Conservation (phyloP, 2,797 vertebrate species). For the Intellagama lesueurii region DNA sequence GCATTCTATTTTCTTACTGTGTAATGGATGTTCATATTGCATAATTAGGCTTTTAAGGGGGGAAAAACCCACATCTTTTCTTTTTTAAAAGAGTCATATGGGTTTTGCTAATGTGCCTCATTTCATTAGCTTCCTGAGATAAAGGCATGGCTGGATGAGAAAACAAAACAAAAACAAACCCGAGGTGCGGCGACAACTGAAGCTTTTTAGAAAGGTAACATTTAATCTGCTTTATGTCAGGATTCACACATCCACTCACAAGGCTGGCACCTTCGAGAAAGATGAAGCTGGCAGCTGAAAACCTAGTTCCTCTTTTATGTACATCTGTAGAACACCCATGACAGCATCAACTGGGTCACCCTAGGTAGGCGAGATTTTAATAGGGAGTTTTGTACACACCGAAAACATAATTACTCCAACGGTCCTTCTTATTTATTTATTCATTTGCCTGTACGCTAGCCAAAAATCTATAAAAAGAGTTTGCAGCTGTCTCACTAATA, state of each 20-base stretch:
- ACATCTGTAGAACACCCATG: not conserved
- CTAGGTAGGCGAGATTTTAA: not conserved
- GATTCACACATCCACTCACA: not conserved
- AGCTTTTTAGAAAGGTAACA: not conserved
- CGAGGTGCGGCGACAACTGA: not conserved
- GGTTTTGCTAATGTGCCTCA: not conserved
- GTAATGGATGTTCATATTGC: slow-evolving; percentile 13
- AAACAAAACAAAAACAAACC: not conserved
- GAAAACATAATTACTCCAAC: not conserved
- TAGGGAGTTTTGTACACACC: too few species aligned
- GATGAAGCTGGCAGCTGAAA: not conserved
- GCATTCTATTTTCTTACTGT: slow-evolving; percentile 6
- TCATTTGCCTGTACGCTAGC: not conserved
- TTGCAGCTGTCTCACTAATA: slow-evolving; percentile 30
- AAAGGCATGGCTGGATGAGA: not conserved
- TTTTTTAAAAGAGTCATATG: not conserved
- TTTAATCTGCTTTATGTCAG: not conserved
- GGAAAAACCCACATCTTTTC: not conserved
- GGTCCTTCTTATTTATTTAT: not conserved
- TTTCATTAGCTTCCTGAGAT: not conserved
- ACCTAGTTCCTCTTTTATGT: not conserved
- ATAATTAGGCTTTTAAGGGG: not conserved
- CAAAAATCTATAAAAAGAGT: slow-evolving; percentile 10
- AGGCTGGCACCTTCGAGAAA: not conserved
- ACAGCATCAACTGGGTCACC: not conserved